Evolutionary conservation across 2,888 invertebrate species (phyloP).

Genomic region (Tubulanus polymorphus): DNA sequence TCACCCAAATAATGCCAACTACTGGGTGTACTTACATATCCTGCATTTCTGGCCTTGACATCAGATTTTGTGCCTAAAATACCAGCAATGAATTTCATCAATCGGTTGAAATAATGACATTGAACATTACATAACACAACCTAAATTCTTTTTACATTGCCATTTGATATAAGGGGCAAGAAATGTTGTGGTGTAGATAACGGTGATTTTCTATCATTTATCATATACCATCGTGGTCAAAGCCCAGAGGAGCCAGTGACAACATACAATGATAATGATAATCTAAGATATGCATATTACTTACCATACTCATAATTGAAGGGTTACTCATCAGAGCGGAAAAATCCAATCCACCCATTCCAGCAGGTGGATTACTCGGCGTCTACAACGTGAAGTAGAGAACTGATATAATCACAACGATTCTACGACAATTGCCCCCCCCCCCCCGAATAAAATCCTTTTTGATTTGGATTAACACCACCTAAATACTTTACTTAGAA

Average conservation of each 20-base stretch:
- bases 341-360: conserved; percentile 44
- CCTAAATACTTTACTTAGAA: too few species aligned
- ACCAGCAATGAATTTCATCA: conserved; percentile 47
- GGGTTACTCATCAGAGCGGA: conserved; percentile 72
- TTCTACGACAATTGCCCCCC: too few species aligned
- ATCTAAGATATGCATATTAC: conserved; percentile 53
- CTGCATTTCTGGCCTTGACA: conserved; percentile 79
- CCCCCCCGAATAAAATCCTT: too few species aligned
- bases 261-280: neutral
- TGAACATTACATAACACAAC: neutral
- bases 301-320: conserved; percentile 70
- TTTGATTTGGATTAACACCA: too few species aligned
- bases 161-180: too few species aligned
- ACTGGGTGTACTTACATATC: conserved; percentile 58
- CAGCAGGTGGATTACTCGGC: conserved; percentile 20
- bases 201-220: too few species aligned
- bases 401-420: too few species aligned
- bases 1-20: neutral
- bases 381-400: too few species aligned
- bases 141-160: too few species aligned
- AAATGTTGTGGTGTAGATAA: too few species aligned
- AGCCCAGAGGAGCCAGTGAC: neutral
- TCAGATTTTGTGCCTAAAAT: conserved; percentile 68
- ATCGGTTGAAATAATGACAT: too few species aligned
- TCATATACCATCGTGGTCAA: too few species aligned